Percentiles rank a stretch among this genome's conserved stretches.
Evolutionary conservation across 1,140 invertebrate genomes (phyloP).

Genomic region (Pachypeltis micranthus): DNA sequence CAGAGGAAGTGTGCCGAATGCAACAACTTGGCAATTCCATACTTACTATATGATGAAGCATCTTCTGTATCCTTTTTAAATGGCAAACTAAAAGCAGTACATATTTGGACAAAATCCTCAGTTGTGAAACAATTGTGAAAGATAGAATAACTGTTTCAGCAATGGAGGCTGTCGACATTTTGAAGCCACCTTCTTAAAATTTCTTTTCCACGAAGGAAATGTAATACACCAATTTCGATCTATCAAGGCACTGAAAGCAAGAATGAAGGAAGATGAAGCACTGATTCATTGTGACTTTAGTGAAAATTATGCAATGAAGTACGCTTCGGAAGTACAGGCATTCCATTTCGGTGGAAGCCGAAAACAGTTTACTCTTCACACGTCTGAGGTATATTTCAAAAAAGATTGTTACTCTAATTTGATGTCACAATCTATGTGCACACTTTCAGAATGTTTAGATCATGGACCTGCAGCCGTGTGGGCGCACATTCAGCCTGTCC

Average conservation of each 20-base stretch:
- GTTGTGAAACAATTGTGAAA: not conserved
- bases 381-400: no score
- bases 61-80: not conserved
- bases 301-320: no score
- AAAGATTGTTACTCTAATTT: no score
- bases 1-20: constrained; percentile 17
- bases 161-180: constrained; percentile 1
- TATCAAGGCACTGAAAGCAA: not conserved
- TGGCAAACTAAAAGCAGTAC: not conserved
- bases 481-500: no score
- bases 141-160: not conserved
- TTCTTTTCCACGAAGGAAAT: not conserved
- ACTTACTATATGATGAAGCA: constrained; percentile 9
- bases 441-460: no score
- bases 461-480: no score
- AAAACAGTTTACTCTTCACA: no score
- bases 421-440: no score
- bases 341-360: no score
- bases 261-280: not conserved
- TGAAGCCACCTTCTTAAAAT: not conserved
- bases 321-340: no score
- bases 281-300: no score
- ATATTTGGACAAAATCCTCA: constrained; percentile 1
- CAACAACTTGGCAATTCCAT: constrained; percentile 8
- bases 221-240: not conserved